Conservation (phyloP, 92 coral and sea anemone genomes). For the Diadumene lineata region DNA sequence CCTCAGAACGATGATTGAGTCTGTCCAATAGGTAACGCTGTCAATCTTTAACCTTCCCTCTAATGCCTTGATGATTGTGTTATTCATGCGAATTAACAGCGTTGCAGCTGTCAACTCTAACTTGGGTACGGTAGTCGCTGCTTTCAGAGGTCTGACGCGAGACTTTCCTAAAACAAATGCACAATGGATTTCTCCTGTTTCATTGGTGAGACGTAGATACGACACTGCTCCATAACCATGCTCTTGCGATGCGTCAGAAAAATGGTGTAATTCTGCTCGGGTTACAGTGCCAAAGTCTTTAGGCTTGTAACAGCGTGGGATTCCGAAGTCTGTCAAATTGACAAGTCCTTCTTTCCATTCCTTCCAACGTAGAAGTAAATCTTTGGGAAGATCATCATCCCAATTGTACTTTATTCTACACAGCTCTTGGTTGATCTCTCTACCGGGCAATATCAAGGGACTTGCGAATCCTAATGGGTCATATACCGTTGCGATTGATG, state of each 20-base stretch:
- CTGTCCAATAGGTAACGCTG: conserved; percentile 59
- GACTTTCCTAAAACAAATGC: conserved; percentile 59
- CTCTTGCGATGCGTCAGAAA: conserved; percentile 63
- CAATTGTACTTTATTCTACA: conserved; percentile 59
- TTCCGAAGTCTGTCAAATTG: conserved; percentile 25
- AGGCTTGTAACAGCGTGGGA: conserved; percentile 60
- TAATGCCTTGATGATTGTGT: conserved; percentile 37
- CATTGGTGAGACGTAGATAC: conserved; percentile 48
- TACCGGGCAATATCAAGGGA: conserved; percentile 51
- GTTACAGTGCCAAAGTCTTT: conserved; percentile 40
- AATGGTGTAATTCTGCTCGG: conserved; percentile 44
- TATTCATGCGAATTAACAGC: conserved; percentile 33
- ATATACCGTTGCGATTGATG: conserved; percentile 59
- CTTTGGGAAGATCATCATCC: conserved; percentile 48
- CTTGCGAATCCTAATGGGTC: conserved; percentile 66
- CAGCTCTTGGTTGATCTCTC: conserved; percentile 69
- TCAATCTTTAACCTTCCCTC: conserved; percentile 45
- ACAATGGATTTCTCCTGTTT: conserved; percentile 47
- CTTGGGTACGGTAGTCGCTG: conserved; percentile 56
- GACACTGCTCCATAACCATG: conserved; percentile 76
- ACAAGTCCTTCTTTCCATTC: conserved; percentile 47
- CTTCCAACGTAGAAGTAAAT: conserved; percentile 37
- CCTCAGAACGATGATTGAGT: conserved; percentile 49
- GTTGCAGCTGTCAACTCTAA: conserved; percentile 60
- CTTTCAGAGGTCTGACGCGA: conserved; percentile 49